A percentile compares a stretch with the other conserved stretches of the same genome.
These are phyloP conservation scores for Lepidocyrtoides sp. DNA, from an alignment of 2,888 invertebrate species.

Conservation along the genomic window DNA sequence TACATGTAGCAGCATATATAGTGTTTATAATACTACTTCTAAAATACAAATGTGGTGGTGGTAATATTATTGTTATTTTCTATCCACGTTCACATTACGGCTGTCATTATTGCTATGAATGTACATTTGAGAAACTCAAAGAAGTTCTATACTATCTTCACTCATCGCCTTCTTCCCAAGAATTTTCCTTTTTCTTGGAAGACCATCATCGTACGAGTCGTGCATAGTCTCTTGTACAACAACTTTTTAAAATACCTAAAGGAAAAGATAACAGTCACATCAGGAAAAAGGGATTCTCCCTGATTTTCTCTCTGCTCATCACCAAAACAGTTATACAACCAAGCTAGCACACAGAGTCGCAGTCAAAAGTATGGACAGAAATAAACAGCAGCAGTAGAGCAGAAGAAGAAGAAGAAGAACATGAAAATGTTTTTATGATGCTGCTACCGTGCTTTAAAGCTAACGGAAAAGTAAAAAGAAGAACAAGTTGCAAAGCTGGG, in stretches of 20 bases:
- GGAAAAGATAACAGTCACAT: conserved; percentile 59
- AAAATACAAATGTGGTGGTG: conserved; percentile 9
- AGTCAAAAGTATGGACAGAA: no score
- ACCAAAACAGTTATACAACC: conserved; percentile 15
- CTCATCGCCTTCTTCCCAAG: conserved; percentile 13
- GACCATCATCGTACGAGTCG: background rate
- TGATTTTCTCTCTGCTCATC: conserved; percentile 7
- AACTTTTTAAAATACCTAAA: conserved; percentile 21
- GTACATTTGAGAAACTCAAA: conserved; percentile 15
- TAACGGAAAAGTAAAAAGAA: background rate
- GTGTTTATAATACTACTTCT: background rate
- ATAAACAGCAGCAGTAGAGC: background rate
- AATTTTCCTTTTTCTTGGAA: conserved; percentile 26
- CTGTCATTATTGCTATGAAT: conserved; percentile 45
- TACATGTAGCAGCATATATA: background rate
- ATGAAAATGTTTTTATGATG: background rate
- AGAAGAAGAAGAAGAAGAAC: background rate
- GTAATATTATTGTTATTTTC: conserved; percentile 62
- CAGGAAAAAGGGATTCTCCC: conserved; percentile 26
- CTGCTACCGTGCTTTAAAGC: background rate
- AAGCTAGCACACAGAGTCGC: no score
- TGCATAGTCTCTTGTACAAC: background rate
- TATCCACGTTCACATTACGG: background rate
- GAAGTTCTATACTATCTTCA: background rate
- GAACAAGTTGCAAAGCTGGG: conserved; percentile 37